Evolutionary conservation across 1,140 invertebrate species (phyloP), one percentile per base, ranked within the genome.

Genomic region (Heterodera carotae): DNA sequence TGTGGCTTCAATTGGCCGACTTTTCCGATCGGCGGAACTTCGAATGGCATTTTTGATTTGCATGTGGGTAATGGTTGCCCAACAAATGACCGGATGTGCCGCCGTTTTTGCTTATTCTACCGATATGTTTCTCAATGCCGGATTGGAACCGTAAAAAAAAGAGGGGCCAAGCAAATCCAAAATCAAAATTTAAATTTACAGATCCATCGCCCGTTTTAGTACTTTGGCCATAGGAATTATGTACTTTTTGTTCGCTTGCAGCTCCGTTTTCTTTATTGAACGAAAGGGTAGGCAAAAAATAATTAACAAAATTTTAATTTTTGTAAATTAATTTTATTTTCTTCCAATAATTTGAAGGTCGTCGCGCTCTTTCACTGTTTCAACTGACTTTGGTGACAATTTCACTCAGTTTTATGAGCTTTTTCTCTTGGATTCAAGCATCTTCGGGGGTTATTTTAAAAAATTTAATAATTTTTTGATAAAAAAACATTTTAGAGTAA

Each of bases 51-150:
- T 86, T 29, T 64, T 74, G 15, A 81, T 84, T 4, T 77, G 82
- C 15, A 75, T 85, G 12, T 53, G 84, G 27, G 84, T 86, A 8
- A 86, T 86, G 85, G 74, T 86, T 27, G 85, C 85, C 12, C 85
- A 86, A 71, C 85, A 87, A 70, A 86, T 86, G 66, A 86, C 84
- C 43, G 84, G 84, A 25, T 86, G 85, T 48, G 81, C 84, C 12
- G 85, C 85, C 10, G 84, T 86, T 34, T 86, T 86, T 75, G 85
- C 85, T 8, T 86, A 83, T 67, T 80, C 76, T 3, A 86, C 85
- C 12, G 84, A 87, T 70, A 86, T 86, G 77, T 77, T 78, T 67
- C 59, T 87, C 1, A 86, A 84, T 66, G 85, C 85, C 15, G 80
- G 79, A n/a, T 36, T 86, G 7, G 76, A 70, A 31, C 74, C 80